Base-by-base conservation (phyloP, 2,113 vertebrate genomes). In the Nicator chloris region DNA sequence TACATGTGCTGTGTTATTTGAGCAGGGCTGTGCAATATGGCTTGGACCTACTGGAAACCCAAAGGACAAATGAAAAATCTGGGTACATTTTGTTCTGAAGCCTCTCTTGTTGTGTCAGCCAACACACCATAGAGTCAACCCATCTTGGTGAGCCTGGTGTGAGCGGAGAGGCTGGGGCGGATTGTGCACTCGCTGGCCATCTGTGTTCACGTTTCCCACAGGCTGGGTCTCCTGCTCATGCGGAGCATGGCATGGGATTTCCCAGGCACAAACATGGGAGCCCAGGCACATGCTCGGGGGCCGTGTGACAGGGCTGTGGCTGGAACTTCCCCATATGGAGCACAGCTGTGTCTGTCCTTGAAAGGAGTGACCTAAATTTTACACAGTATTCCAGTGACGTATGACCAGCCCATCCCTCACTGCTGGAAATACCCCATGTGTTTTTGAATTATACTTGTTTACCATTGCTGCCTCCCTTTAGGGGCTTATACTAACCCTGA, bases 271-370 rank as follows among this genome's bases (percentile, higher is more conserved):
- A 80, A 83, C 77, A 86, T 93, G 95, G 95, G 96, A 97, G 86
- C 83, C 56, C 64, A 78, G 86, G 95, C 94, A 95, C 91, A 93
- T 94, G 95, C 94, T 96, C 0, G 1, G 82, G 83, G 88, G 80
- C 92, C 6, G 2, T 77, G 86, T 61, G 79, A 88, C 77, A 56
- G 83, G 76, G 86, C 91, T 88, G 92, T 85, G 82, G 78, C 82
- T 69, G 94, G 86, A 88, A 66, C 59, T 88, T 78, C 68, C 59
- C 91, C 96, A 95, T 94, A 94, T 97, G 96, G 94, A 95, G 57
- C 92, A 97, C 96, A 97, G 95, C 95, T 97, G 96, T 95, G 92
- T 68, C 91, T 91, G 80, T 86, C 86, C 92, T 95, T 93, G 95
- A 91, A 92, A 94, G 40, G 70, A 44, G 61, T 95, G 95, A 97